A percentile compares a stretch with the other conserved stretches of the same genome.
Evolutionary conservation across 2,113 vertebrate species (phyloP).

Genomic region (Ochotona princeps): DNA sequence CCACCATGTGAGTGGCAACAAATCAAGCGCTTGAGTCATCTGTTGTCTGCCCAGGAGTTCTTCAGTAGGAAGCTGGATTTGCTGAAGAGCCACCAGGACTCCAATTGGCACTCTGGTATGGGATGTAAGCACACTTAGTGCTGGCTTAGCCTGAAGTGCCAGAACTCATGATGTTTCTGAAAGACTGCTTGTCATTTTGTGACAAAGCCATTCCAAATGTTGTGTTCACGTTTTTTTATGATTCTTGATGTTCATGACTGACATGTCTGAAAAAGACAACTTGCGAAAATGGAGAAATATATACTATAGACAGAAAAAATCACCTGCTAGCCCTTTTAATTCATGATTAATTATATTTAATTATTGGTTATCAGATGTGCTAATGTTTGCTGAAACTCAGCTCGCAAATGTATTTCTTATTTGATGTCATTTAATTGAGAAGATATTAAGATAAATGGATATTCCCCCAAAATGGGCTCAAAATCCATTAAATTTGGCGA

Average conservation of each 20-base stretch:
- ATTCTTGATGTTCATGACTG: neutral
- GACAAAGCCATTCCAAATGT: neutral
- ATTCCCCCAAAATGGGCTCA: neutral
- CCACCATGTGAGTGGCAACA: no score
- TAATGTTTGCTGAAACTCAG: slow-evolving; percentile 18
- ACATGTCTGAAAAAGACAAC: neutral
- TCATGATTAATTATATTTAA: neutral
- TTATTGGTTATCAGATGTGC: neutral
- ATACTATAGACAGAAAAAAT: neutral
- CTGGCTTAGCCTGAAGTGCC: no score
- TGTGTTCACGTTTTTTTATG: neutral
- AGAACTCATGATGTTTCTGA: neutral
- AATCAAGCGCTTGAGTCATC: no score
- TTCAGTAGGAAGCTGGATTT: no score
- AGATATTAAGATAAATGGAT: neutral
- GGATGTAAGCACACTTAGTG: no score
- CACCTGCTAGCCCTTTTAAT: neutral
- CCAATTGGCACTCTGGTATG: no score
- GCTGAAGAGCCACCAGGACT: no score
- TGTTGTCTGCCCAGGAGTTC: no score
- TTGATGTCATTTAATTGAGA: neutral
- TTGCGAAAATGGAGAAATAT: neutral
- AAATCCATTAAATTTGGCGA: neutral
- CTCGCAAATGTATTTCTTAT: neutral
- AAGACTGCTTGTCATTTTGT: neutral